Base-by-base conservation (phyloP, 2,797 vertebrate genomes). In the Manis pentadactyla region DNA sequence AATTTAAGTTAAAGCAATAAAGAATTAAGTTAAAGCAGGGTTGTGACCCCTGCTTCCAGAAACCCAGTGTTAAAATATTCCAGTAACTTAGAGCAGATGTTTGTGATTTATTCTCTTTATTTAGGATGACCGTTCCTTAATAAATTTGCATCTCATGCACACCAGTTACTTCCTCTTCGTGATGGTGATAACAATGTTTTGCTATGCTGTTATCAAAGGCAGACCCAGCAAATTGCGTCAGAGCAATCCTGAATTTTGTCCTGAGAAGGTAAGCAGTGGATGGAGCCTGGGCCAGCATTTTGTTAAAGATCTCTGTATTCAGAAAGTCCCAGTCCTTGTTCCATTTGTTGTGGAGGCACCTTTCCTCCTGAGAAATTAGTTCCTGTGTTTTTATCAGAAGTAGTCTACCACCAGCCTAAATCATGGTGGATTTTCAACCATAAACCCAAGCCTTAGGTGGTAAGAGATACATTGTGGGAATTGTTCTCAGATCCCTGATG, bases 131-230 rank as follows among this genome's bases (percentile, higher is more conserved):
- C 99, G 99, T 63, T 99, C 99, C 7, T 99, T 99, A 95, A 99
- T 99, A 98, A 99, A 99, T 98, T 98, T 99, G 97, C 99, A 99
- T 97, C 99, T 99, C 98, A 99, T 99, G 99, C 99, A 99, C 97
- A 99, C 99, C 93, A 99, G 99, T 98, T 99, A 99, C 98, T 99
- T 99, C 98, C 99, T 99, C 93, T 99, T 99, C 79, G 99, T 99
- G 98, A 99, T 99, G 99, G 99, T 99, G 98, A 99, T 99, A 97
- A 99, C 99, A 2, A 99, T 99, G 99, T 99, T 99, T 99, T 99
- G 99, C 99, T 99, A 99, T 93, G 99, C 99, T 91, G 99, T 99
- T 98, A 99, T 99, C 97, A 99, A 99, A 97, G 99, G 99, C 89
- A 99, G 99, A 97, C 99, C 99, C 21, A 99, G 99, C 97, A 99